Base-by-base conservation (phyloP, 1,140 invertebrate genomes). In the Mya arenaria region DNA sequence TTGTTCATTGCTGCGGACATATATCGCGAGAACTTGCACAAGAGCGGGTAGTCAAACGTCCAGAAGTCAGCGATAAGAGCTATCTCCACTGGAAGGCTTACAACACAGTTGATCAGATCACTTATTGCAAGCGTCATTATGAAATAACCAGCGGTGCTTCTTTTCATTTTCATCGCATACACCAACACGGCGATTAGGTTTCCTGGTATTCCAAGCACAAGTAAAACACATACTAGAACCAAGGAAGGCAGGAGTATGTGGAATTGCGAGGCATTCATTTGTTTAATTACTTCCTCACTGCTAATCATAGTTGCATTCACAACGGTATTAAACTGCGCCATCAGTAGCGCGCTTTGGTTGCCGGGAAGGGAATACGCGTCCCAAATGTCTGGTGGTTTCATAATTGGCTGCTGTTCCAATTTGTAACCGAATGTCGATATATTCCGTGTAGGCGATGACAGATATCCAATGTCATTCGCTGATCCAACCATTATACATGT, bases 1-100 rank as follows among this genome's bases (percentile, higher is more conserved):
- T 80, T 80, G 55, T 80, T 80, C 77, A 80, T 80, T 25, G 77
- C 77, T 3, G 77, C 77, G 13, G 77, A 60, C 3, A 71, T 13
- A 39, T 56, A 80, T 30, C 77, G 23, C 0, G 77, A 71, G 1
- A 80, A 48, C 36, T 71, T 80, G 28, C 77, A 80, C 25, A 80
- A 37, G 48, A 63, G 56, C 13, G 77, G 77, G 62, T 69, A 41
- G 39, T 80, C 77, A 30, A 80, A 80, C 15, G 65, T 56, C 55
- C 55, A 71, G 36, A 80, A 80, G 23, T 80, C 41, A 30, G 52
- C 44, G 8, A 80, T 80, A n/a, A 80, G 37, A n/a, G 30, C 30
- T 13, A 80, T 30, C 41, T 80, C 77, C 0, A 80, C 56, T 4
- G 77, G 77, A 28, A 80, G 34, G 56, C 52, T 80, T 3, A 80